Conservation (phyloP, 1,140 invertebrate species). For the Belonocnema kinseyi region DNA sequence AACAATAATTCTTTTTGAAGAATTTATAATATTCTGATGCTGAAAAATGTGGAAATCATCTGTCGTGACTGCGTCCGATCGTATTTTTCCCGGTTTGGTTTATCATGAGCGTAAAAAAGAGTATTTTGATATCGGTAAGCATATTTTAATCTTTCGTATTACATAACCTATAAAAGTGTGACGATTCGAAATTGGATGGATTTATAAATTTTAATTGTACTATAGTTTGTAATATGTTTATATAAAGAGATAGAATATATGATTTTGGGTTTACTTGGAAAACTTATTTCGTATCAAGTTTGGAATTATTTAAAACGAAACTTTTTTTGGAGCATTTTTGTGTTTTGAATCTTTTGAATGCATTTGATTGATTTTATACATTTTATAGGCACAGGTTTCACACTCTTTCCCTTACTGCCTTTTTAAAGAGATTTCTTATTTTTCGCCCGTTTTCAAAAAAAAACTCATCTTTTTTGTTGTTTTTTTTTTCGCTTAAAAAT, state of each 20-base stretch:
- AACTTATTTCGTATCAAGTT: constrained; percentile 38
- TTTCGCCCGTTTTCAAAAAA: too few species aligned
- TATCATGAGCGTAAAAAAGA: constrained; percentile 62
- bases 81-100: constrained; percentile 73
- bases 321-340: background rate
- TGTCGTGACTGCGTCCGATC: constrained; percentile 72
- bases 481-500: too few species aligned
- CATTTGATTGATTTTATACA: constrained; percentile 32
- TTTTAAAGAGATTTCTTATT: too few species aligned
- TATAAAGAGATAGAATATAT: too few species aligned
- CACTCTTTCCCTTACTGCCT: too few species aligned
- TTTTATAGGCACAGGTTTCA: background rate
- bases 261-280: background rate
- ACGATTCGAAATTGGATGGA: constrained; percentile 20
- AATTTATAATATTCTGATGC: too few species aligned
- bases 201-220: too few species aligned
- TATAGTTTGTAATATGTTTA: too few species aligned
- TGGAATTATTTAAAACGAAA: constrained; percentile 36
- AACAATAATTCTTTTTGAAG: too few species aligned
- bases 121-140: constrained; percentile 63
- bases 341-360: background rate
- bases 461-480: too few species aligned
- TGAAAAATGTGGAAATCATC: constrained; percentile 62
- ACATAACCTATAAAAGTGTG: background rate
- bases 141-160: constrained; percentile 37